A percentile compares a stretch with the other conserved stretches of the same genome.
Conservation (phyloP, 2,797 vertebrate genomes). For the Sebastes variabilis region DNA sequence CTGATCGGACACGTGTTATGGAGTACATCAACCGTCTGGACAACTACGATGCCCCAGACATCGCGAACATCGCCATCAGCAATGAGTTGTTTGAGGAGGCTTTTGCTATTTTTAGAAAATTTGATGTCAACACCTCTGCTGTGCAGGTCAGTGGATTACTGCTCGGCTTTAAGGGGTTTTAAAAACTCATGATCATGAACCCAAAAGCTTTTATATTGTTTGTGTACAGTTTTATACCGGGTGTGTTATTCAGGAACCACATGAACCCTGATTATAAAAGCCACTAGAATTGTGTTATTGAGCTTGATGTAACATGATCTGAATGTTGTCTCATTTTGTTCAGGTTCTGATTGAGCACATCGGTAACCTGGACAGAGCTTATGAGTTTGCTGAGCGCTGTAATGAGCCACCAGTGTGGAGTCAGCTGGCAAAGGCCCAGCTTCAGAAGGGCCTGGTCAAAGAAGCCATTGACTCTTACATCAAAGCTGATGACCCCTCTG, state of each 20-base stretch:
- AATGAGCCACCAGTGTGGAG: conserved; percentile 99
- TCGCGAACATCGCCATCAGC: conserved; percentile 94
- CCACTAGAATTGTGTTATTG: not conserved
- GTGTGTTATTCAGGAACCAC: not conserved
- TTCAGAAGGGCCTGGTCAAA: conserved; percentile 98
- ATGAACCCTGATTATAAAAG: not conserved
- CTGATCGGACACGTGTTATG: conserved; percentile 93
- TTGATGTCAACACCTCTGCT: conserved; percentile 93
- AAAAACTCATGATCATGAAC: not conserved
- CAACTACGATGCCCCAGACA: conserved; percentile 94
- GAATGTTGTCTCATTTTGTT: not conserved
- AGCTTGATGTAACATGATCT: not conserved
- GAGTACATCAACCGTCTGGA: conserved; percentile 95
- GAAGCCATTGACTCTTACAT: conserved; percentile 99
- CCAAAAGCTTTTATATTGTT: not conserved
- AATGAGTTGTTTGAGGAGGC: conserved; percentile 95
- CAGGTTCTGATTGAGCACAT: conserved; percentile 99
- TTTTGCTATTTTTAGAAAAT: conserved; percentile 94
- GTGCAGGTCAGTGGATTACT: conserved; percentile 84
- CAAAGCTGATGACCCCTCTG: conserved; percentile 98
- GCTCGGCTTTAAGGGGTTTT: not conserved
- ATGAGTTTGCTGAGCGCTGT: conserved; percentile 98
- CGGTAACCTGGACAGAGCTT: conserved; percentile 96
- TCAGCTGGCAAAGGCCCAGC: conserved; percentile 97
- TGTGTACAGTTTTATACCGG: not conserved